These are phyloP conservation scores for Thunnus thynnus DNA, from an alignment of 2,113 vertebrate species.

Conservation along the genomic window DNA sequence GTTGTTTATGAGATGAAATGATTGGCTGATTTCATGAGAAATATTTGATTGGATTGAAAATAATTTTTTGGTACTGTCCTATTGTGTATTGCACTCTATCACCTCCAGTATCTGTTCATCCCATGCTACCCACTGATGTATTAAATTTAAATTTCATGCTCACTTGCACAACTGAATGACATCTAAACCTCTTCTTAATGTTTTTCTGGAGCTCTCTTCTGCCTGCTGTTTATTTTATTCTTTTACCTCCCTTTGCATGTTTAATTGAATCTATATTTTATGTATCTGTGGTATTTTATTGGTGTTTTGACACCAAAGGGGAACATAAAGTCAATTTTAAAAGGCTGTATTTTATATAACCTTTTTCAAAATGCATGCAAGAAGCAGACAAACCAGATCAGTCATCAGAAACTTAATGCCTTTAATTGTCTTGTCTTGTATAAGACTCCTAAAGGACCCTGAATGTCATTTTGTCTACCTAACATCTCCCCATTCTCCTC, in stretches of 20 bases:
- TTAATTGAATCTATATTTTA: not conserved
- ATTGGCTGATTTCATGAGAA: constrained; percentile 1
- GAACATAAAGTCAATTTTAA: too few relatives aligned
- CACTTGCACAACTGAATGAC: constrained; percentile 20
- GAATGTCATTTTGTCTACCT: constrained; percentile 1
- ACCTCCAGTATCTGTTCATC: not conserved
- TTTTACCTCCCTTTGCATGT: not conserved
- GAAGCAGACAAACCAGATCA: not conserved
- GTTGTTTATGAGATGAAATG: not conserved
- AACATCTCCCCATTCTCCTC: not conserved
- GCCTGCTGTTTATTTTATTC: too few relatives aligned
- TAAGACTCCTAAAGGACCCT: not conserved
- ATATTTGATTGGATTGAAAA: constrained; percentile 1
- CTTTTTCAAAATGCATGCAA: not conserved
- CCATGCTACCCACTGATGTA: constrained; percentile 6
- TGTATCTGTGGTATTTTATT: too few relatives aligned
- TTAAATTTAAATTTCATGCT: constrained; percentile 50
- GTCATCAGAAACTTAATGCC: too few relatives aligned
- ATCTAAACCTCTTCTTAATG: constrained; percentile 1
- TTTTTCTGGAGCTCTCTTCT: not conserved
- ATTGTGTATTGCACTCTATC: not conserved
- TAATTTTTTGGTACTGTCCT: not conserved
- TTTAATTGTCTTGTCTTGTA: too few relatives aligned
- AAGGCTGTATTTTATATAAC: not conserved
- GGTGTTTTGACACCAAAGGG: too few relatives aligned